Evolutionary conservation across 1,140 invertebrate genomes (phyloP).

Genomic region (Spodoptera frugiperda): DNA sequence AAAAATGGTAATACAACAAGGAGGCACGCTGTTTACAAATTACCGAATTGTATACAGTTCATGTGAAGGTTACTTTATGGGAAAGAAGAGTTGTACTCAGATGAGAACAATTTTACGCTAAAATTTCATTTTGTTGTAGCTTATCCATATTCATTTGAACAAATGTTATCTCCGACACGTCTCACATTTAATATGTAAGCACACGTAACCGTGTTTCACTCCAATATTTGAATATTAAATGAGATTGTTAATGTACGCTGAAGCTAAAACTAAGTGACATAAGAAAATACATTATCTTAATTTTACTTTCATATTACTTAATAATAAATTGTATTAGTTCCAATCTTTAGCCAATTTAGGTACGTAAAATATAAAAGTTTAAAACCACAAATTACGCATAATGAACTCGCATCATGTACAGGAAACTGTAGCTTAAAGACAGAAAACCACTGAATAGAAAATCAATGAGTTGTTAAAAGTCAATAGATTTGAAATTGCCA

Average conservation of each 20-base stretch:
- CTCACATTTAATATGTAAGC: neutral
- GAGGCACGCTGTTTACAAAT: conserved; percentile 38
- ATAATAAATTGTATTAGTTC: neutral
- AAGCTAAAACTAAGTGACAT: neutral
- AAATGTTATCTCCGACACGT: too few species aligned
- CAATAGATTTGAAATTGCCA: conserved; percentile 35
- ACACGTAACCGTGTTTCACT: neutral
- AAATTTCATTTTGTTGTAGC: neutral
- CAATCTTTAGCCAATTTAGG: neutral
- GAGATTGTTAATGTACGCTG: neutral
- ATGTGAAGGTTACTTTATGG: conserved; percentile 6
- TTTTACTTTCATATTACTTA: conserved; percentile 1
- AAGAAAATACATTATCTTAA: neutral
- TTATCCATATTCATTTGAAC: too few species aligned
- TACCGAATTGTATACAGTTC: conserved; percentile 25
- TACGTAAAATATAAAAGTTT: neutral
- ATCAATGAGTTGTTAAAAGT: conserved; percentile 38
- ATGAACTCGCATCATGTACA: conserved; percentile 15
- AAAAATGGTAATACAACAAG: conserved; percentile 33
- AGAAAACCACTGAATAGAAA: conserved; percentile 7
- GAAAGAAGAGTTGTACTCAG: neutral
- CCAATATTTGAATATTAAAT: conserved; percentile 4
- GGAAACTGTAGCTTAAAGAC: conserved; percentile 18
- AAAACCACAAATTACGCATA: conserved; percentile 25
- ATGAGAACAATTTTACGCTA: neutral